A percentile compares a stretch with the other conserved stretches of the same genome.
Evolutionary conservation across 1,140 invertebrate species (phyloP).

Genomic region (Rhyzopertha dominica): DNA sequence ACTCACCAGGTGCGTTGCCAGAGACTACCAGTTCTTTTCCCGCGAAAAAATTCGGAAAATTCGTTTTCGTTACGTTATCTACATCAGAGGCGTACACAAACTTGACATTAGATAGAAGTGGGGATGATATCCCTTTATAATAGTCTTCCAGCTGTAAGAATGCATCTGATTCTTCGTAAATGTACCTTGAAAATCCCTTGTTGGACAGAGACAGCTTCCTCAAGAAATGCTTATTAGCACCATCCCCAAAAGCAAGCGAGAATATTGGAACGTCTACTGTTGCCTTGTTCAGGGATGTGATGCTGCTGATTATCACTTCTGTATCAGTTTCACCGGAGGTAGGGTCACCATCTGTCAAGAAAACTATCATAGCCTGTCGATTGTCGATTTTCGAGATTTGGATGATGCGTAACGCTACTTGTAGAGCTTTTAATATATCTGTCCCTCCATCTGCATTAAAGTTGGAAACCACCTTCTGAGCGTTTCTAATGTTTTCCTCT

Average conservation of each 20-base stretch:
- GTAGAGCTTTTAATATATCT: constrained; percentile 59
- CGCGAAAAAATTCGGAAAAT: constrained; percentile 51
- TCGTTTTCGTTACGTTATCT: constrained; percentile 46
- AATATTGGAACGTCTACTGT: constrained; percentile 49
- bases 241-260: constrained; percentile 61
- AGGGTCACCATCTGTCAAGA: constrained; percentile 68
- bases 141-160: constrained; percentile 61
- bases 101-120: constrained; percentile 59
- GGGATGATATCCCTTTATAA: constrained; percentile 63
- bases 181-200: constrained; percentile 60
- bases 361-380: constrained; percentile 60
- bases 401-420: constrained; percentile 52
- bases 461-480: constrained; percentile 51
- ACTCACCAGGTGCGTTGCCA: constrained; percentile 40
- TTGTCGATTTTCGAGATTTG: constrained; percentile 29
- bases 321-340: constrained; percentile 55
- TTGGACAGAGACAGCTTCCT: constrained; percentile 58
- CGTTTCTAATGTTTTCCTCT: too few relatives aligned
- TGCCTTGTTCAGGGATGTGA: constrained; percentile 2
- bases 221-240: constrained; percentile 60
- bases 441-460: constrained; percentile 54
- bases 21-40: constrained; percentile 56
- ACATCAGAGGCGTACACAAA: constrained; percentile 56
- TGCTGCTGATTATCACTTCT: constrained; percentile 19
- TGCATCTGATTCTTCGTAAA: constrained; percentile 65